Conservation (phyloP, 2,888 invertebrate species). For the Sthenelais limicola region DNA sequence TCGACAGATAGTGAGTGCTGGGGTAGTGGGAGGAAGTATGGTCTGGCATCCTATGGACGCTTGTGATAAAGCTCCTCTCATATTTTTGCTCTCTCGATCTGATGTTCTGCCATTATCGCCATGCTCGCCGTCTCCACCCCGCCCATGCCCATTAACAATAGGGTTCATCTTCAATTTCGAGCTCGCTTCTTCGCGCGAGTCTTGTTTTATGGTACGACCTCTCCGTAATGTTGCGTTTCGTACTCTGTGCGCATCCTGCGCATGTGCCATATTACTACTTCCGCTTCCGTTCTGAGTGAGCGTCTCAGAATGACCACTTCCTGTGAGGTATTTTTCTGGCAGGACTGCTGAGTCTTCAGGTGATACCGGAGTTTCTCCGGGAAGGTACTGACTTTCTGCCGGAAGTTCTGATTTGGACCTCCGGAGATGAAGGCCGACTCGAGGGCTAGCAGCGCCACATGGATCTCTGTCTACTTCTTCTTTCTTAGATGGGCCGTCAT, state of each 20-base stretch:
- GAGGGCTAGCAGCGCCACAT: conserved; percentile 5
- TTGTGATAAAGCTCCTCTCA: not conserved
- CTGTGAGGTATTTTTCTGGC: conserved; percentile 17
- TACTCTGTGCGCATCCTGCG: not conserved
- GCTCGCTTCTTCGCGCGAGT: conserved; percentile 16
- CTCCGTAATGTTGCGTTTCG: conserved; percentile 8
- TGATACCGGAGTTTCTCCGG: too few species aligned
- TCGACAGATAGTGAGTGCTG: conserved; percentile 29
- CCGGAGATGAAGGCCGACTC: not conserved
- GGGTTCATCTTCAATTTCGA: conserved; percentile 1
- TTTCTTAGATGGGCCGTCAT: conserved; percentile 8
- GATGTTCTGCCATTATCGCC: not conserved
- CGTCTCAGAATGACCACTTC: not conserved
- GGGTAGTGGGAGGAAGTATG: conserved; percentile 20
- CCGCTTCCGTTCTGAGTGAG: not conserved
- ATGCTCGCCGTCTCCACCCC: not conserved
- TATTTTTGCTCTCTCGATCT: not conserved
- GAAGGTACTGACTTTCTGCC: conserved; percentile 11
- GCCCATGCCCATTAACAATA: conserved; percentile 16
- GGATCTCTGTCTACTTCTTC: conserved; percentile 1
- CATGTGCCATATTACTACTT: not conserved
- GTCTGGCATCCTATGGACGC: conserved; percentile 3
- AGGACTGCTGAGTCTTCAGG: conserved; percentile 4
- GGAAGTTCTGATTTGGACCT: not conserved
- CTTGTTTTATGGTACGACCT: conserved; percentile 14